Evolutionary conservation across 2,797 vertebrate species (phyloP).

Genomic region (Mastacembelus armatus): DNA sequence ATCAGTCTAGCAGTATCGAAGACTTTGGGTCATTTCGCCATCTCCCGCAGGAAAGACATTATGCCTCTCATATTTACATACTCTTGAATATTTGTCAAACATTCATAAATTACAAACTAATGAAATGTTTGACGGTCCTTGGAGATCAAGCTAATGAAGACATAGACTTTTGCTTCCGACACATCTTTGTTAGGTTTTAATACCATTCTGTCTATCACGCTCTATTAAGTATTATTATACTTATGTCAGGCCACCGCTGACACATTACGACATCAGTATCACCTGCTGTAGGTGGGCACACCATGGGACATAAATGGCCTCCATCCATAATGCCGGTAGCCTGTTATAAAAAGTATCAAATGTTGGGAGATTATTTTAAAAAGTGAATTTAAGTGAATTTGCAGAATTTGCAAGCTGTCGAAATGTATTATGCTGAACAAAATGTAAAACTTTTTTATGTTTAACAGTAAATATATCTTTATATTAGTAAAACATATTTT

Average conservation of each 20-base stretch:
- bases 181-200: constrained; percentile 93
- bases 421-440: no score
- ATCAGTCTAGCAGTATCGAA: constrained; percentile 95
- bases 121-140: constrained; percentile 98
- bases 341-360: constrained; percentile 57
- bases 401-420: no score
- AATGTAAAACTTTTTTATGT: no score
- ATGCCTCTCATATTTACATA: constrained; percentile 98
- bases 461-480: no score
- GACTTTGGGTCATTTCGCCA: constrained; percentile 99
- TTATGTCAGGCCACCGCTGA: constrained; percentile 89
- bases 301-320: constrained; percentile 77
- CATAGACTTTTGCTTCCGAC: constrained; percentile 90
- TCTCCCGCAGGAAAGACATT: constrained; percentile 99
- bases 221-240: constrained; percentile 97
- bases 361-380: constrained; percentile 15
- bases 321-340: constrained; percentile 73
- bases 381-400: no score
- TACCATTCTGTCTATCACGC: constrained; percentile 91
- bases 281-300: constrained; percentile 91
- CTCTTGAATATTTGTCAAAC: constrained; percentile 99
- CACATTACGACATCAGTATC: constrained; percentile 89
- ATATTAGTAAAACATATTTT: no score
- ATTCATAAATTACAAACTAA: constrained; percentile 99
- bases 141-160: constrained; percentile 97